Evolutionary conservation across 1,140 invertebrate species (phyloP), one percentile per base, ranked within the genome.

Genomic region (Metopolophium dirhodum): DNA sequence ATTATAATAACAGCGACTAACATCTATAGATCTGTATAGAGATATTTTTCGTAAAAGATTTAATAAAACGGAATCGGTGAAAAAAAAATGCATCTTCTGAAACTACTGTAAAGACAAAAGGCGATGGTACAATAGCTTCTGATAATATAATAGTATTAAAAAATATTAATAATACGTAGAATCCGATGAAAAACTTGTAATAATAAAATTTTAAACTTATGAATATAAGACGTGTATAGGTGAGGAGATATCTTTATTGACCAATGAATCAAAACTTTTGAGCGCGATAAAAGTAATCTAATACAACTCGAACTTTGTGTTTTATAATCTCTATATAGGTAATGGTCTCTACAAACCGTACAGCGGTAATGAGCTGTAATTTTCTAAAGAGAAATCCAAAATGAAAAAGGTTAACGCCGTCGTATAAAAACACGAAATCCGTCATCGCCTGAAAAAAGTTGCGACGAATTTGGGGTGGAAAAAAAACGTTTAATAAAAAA

Each of bases 81-180:
- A 20, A 68, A 41, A 41, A 41, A 77, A 77, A 77, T 2, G 30
- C 30, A 20, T 77, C 18, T n/a, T 18, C 30, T 77, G 14, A 77
- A 77, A n/a, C 14, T n/a, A 6, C 9, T 61, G 14, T n/a, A n/a
- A 77, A n/a, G 61, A 77, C 61, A n/a, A 77, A 77, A 77, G 61
- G 30, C 30, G n/a, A 77, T 41, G 3, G 14, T 20, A 77, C 14
- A 77, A 77, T n/a, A n/a, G 61, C 14, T 18, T 8, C 2, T 18
- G 49, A 68, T 77, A 68, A 68, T 77, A 68, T 77, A n/a, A 68
- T 68, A 68, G 30, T n/a, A n/a, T 68, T 68, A n/a, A n/a, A 77
- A 77, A n/a, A 77, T 4, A 35, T n/a, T 77, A 68, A n/a, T 77
- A 77, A 54, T 54, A 23, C 20, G 6, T 54, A 54, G n/a, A 6